Evolutionary conservation across 53 echinoderm and acorn worm genomes (phyloP).

Genomic region (Paelopatides confundens): DNA sequence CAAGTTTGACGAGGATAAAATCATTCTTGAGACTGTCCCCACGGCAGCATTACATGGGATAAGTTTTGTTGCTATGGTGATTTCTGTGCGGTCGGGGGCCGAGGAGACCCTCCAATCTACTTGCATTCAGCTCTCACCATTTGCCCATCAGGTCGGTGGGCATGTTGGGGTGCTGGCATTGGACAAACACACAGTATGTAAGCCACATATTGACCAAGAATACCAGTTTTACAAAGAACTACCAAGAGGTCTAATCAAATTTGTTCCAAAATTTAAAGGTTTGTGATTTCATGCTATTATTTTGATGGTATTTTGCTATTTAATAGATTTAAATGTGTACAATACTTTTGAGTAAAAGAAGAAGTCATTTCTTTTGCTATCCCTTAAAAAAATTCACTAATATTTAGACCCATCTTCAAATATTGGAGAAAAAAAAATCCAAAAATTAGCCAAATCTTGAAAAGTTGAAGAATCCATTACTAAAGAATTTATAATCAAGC

Average conservation of each 20-base stretch:
- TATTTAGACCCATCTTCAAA: no score
- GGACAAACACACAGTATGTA: conserved; percentile 80
- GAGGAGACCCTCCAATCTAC: neutral
- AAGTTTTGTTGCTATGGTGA: conserved; percentile 5
- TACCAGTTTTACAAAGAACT: conserved; percentile 81
- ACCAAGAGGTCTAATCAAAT: conserved; percentile 66
- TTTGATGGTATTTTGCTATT: no score
- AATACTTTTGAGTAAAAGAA: no score
- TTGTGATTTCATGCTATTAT: neutral
- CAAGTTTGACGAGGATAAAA: no score
- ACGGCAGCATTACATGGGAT: neutral
- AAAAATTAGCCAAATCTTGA: no score
- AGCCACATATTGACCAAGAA: conserved; percentile 71
- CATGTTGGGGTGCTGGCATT: conserved; percentile 84
- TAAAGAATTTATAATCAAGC: no score
- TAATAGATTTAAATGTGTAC: no score
- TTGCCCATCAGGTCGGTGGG: conserved; percentile 94
- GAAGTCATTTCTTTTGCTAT: no score
- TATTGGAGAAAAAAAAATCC: no score
- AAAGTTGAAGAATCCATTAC: no score
- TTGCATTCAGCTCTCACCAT: conserved; percentile 66
- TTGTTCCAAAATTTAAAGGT: conserved; percentile 84
- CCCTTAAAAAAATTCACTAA: no score
- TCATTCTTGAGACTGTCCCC: no score
- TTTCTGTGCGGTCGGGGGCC: conserved; percentile 1